Conservation (phyloP, 1,140 invertebrate species). For the Nautilus pompilius region DNA sequence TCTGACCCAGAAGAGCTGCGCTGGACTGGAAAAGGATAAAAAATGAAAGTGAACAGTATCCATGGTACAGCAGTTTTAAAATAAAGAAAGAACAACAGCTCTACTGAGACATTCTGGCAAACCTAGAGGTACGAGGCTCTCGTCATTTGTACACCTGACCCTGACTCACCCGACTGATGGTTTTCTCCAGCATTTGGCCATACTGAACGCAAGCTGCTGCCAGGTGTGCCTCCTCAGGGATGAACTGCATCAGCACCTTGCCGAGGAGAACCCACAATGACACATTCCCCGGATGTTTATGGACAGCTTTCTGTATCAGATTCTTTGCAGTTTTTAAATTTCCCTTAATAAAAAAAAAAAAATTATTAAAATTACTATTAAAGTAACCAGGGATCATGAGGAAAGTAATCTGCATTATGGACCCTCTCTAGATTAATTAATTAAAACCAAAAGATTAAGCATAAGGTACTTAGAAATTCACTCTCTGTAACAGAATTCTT, state of each 20-base stretch:
- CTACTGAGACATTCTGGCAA: no score
- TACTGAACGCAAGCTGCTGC: not conserved
- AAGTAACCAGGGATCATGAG: not conserved
- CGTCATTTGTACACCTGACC: no score
- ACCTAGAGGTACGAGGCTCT: no score
- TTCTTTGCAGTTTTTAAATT: not conserved
- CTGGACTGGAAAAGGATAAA: not conserved
- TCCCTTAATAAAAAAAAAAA: constrained; percentile 3
- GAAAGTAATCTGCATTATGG: not conserved
- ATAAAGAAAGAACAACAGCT: no score
- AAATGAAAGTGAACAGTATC: not conserved
- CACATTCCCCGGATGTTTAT: not conserved
- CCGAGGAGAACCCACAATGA: not conserved
- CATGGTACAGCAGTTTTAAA: no score
- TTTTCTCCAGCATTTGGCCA: not conserved
- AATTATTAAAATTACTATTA: no score
- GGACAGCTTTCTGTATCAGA: constrained; percentile 1
- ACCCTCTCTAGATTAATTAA: not conserved
- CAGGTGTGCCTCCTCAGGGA: not conserved
- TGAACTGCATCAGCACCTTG: constrained; percentile 1
- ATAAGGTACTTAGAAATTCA: not conserved
- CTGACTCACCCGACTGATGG: not conserved
- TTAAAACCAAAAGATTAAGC: not conserved
- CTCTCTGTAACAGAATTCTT: not conserved
- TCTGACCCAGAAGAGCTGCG: not conserved